These are phyloP conservation scores for Tautogolabrus adspersus DNA, from an alignment of 2,113 vertebrate genomes.

Conservation along the genomic window DNA sequence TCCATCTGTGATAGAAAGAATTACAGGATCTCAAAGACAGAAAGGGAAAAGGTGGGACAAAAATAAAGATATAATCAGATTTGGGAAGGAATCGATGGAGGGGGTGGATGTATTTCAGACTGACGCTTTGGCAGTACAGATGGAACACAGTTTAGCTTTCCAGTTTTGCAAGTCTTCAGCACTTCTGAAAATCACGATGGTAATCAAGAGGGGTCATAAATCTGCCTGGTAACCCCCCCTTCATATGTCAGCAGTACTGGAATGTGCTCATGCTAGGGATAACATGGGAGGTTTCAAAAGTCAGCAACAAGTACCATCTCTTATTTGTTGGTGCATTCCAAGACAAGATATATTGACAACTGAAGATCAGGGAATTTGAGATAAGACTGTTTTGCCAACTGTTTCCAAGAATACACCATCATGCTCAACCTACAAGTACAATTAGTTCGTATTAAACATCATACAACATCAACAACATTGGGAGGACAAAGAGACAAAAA, in stretches of 20 bases:
- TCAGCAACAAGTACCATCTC: neutral
- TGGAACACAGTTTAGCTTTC: slow-evolving; percentile 46
- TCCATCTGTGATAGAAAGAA: no score
- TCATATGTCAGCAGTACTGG: neutral
- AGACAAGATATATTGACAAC: no score
- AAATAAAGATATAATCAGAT: slow-evolving; percentile 44
- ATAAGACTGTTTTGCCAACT: no score
- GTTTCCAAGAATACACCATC: no score
- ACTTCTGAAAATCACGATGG: neutral
- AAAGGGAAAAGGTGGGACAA: neutral
- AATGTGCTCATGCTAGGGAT: neutral
- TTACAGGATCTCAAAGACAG: no score
- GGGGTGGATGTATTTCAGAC: slow-evolving; percentile 53
- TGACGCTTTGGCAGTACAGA: slow-evolving; percentile 61
- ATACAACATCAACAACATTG: no score
- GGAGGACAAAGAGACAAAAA: no score
- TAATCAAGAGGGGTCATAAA: neutral
- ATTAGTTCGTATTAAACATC: no score
- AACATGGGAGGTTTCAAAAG: neutral
- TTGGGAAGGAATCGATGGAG: slow-evolving; percentile 30
- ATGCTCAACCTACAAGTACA: no score
- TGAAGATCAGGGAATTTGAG: no score
- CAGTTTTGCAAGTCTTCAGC: neutral
- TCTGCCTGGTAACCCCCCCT: neutral
- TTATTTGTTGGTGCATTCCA: no score